Conservation (phyloP, 2,888 invertebrate genomes). For the Drosophila eohydei region DNA sequence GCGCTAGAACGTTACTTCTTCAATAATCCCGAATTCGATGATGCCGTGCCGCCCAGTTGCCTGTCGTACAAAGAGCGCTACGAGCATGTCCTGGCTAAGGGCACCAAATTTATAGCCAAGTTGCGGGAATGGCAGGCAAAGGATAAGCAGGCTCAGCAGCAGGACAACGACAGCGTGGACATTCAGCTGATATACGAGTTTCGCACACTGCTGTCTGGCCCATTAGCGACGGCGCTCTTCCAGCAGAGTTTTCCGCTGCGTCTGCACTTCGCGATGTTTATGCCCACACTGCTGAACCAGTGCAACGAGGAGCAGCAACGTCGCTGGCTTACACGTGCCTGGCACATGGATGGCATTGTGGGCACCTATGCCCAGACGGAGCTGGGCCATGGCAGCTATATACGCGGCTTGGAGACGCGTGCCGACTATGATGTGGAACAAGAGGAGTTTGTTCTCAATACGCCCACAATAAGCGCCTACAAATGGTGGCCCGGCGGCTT, state of each 20-base stretch:
- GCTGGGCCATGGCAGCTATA: slow-evolving; percentile 96
- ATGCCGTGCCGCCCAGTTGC: slow-evolving; percentile 63
- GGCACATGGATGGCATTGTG: slow-evolving; percentile 91
- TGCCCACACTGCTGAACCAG: slow-evolving; percentile 94
- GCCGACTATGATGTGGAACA: slow-evolving; percentile 93
- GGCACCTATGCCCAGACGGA: slow-evolving; percentile 99
- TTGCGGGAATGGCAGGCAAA: slow-evolving; percentile 87
- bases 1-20: slow-evolving; percentile 71
- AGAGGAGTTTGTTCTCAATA: slow-evolving; percentile 94
- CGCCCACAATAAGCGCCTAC: slow-evolving; percentile 93
- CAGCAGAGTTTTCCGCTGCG: slow-evolving; percentile 86
- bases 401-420: slow-evolving; percentile 94
- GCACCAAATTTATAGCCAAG: slow-evolving; percentile 87
- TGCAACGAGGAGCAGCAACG: slow-evolving; percentile 93
- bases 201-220: slow-evolving; percentile 73
- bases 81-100: slow-evolving; percentile 67
- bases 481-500: slow-evolving; percentile 99
- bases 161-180: slow-evolving; percentile 78
- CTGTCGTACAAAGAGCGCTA: slow-evolving; percentile 79
- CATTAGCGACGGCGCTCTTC: slow-evolving; percentile 78
- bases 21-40: slow-evolving; percentile 71
- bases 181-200: slow-evolving; percentile 64
- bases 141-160: background rate
- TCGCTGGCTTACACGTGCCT: slow-evolving; percentile 93
- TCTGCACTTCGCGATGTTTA: slow-evolving; percentile 96